Conservation (phyloP, 2,113 vertebrate species). For the Gambusia affinis region DNA sequence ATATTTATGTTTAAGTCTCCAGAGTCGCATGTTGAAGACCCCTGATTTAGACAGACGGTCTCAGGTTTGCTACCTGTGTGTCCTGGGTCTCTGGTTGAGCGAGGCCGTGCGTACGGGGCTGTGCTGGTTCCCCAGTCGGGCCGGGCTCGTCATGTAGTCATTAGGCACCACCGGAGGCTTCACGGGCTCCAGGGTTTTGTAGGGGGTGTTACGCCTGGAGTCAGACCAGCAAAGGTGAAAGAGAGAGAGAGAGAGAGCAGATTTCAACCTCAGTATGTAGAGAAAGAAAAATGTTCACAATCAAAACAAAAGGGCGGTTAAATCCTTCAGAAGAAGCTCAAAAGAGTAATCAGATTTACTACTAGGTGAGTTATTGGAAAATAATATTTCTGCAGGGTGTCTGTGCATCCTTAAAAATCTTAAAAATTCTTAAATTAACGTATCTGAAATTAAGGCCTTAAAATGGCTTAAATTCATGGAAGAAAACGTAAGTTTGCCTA, state of each 20-base stretch:
- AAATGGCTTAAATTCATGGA: no score
- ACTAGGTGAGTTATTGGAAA: no score
- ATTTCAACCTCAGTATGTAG: neutral
- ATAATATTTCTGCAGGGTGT: no score
- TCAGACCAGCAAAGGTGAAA: neutral
- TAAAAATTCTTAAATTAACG: no score
- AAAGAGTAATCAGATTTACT: neutral
- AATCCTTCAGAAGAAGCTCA: neutral
- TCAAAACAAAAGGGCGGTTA: neutral
- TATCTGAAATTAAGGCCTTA: no score
- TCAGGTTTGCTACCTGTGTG: conserved; percentile 87
- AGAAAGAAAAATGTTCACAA: neutral
- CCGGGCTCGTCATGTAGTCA: conserved; percentile 99
- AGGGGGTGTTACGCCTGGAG: conserved; percentile 92
- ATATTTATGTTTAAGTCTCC: no score
- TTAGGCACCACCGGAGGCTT: conserved; percentile 96
- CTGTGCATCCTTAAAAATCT: no score
- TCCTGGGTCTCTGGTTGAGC: conserved; percentile 96
- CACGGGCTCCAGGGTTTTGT: conserved; percentile 97
- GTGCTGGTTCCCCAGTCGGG: conserved; percentile 91
- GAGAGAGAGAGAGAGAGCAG: neutral
- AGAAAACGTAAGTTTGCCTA: no score
- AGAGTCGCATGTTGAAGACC: no score
- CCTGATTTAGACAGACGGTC: neutral
- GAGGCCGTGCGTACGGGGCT: conserved; percentile 97